These are phyloP conservation scores for Acleris literana DNA, from an alignment of 2,888 invertebrate genomes.

Conservation along the genomic window DNA sequence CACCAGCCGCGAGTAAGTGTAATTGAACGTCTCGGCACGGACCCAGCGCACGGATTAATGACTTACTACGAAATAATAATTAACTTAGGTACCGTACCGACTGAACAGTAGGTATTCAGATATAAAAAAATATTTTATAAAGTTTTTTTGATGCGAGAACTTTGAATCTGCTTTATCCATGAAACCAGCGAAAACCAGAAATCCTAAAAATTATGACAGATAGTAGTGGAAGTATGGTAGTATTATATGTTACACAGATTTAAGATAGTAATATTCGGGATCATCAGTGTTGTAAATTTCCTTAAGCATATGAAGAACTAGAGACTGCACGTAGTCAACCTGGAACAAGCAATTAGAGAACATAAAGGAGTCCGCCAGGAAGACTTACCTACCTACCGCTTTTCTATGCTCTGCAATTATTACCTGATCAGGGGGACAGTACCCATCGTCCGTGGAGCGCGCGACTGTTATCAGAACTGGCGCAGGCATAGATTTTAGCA, in stretches of 20 bases:
- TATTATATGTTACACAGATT: conserved; percentile 38
- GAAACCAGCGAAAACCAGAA: no score
- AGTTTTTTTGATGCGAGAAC: no score
- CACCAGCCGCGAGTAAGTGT: conserved; percentile 22
- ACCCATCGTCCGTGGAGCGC: conserved; percentile 93
- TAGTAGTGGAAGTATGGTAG: no score
- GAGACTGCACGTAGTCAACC: conserved; percentile 90
- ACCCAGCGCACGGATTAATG: conserved; percentile 23
- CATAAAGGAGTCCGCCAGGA: neutral
- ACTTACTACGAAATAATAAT: conserved; percentile 19
- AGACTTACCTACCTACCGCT: no score
- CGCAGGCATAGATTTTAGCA: conserved; percentile 84
- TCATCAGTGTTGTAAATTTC: conserved; percentile 78
- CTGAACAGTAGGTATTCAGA: no score
- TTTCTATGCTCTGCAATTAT: neutral
- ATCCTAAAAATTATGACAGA: no score
- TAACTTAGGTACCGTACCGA: neutral
- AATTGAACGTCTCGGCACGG: conserved; percentile 16
- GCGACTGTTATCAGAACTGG: conserved; percentile 90
- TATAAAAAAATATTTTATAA: no score
- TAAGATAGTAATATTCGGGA: conserved; percentile 76
- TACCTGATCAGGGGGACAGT: conserved; percentile 91
- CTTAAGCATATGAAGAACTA: conserved; percentile 84
- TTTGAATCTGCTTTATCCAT: no score
- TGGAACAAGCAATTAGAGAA: conserved; percentile 58